Evolutionary conservation across 2,888 invertebrate species (phyloP), one percentile per base, ranked within the genome.

Genomic region (Caenorhabditis sinica): DNA sequence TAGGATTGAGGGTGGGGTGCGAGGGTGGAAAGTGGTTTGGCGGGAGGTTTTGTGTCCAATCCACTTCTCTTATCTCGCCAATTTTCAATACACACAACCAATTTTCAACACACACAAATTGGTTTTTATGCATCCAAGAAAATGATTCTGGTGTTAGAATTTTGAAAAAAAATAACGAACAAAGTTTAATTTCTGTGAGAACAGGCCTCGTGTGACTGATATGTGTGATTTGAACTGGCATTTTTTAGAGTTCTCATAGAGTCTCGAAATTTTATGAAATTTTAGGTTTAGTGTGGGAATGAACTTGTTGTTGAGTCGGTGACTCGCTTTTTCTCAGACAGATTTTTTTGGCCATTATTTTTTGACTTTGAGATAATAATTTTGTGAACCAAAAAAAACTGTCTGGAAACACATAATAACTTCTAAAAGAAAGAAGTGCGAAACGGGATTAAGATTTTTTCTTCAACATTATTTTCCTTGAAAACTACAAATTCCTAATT

Each of bases 1-100:
- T 66, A 20, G 36, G 28, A 20, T 28, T 23, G 68, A 68, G 53
- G 66, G 69, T 56, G 51, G 40, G 30, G 53, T 40, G 69, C 56
- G 69, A 36, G 23, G 25, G 51, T 51, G 51, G 66, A 49, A 20
- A 20, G 40, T 40, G 40, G 33, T 36, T 36, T 40, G n/a, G 49
- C 28, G 33, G 33, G 5, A 36, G 33, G 9, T 6, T 36, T 36
- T 25, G 30, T 30, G 17, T 68, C 68, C 51, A 53, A 36, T 45
- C 40, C 23, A 43, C 40, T 65, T 65, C n/a, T n/a, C n/a, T n/a
- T n/a, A n/a, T n/a, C n/a, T 25, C 11, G 15, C 23, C 63, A n/a
- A 9, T 63, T 63, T 60, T 33, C 20, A 49, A 49, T 49, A 49
- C 40, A 40, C 6, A 40, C 40, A 11, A 13, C 40, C n/a, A n/a